These are phyloP conservation scores for Megaustenia siamemsis DNA, from an alignment of 2,888 invertebrate genomes.

Conservation along the genomic window DNA sequence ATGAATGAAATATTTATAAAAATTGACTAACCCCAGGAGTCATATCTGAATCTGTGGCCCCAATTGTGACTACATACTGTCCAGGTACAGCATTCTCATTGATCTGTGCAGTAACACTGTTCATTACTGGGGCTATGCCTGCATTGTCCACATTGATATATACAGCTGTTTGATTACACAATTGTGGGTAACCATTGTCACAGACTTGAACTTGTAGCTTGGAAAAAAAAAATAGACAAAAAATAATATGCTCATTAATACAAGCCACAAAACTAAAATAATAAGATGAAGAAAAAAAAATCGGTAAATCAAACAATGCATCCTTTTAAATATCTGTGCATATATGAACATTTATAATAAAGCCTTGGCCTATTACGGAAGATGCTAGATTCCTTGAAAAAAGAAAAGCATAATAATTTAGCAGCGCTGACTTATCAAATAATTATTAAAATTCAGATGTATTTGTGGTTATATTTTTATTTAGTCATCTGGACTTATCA, in stretches of 20 bases:
- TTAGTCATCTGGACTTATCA: too few relatives aligned
- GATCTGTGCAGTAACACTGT: slow-evolving; percentile 56
- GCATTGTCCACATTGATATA: slow-evolving; percentile 63
- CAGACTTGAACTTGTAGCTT: slow-evolving; percentile 71
- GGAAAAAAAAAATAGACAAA: not conserved
- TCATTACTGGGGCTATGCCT: slow-evolving; percentile 42
- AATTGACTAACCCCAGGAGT: slow-evolving; percentile 37
- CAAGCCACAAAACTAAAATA: not conserved
- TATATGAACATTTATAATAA: too few relatives aligned
- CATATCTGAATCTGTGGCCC: slow-evolving; percentile 62
- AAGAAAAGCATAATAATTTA: too few relatives aligned
- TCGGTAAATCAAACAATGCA: too few relatives aligned
- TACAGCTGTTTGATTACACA: slow-evolving; percentile 65
- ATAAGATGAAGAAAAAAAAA: slow-evolving; percentile 4
- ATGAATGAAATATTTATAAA: not conserved
- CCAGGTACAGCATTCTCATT: slow-evolving; percentile 62
- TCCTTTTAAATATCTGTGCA: too few relatives aligned
- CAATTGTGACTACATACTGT: slow-evolving; percentile 59
- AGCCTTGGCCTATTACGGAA: too few relatives aligned
- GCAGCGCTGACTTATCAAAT: too few relatives aligned
- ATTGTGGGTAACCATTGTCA: slow-evolving; percentile 71
- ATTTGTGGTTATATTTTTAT: too few relatives aligned
- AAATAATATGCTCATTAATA: not conserved
- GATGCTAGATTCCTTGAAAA: too few relatives aligned
- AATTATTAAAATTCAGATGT: too few relatives aligned